Conservation (phyloP, 2,888 invertebrate genomes). For the Anorthoa munda region DNA sequence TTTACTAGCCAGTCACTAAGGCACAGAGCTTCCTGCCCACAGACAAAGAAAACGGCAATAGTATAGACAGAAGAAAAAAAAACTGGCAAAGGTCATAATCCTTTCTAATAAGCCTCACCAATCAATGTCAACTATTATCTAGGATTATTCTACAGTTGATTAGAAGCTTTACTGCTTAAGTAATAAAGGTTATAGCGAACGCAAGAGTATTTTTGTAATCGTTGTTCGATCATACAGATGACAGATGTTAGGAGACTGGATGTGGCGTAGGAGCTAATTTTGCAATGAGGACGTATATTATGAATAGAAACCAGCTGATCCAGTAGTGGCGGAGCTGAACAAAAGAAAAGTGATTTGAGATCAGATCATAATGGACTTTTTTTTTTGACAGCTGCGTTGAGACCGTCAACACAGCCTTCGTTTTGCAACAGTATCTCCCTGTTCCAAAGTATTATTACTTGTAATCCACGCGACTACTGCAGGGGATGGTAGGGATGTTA, state of each 20-base stretch:
- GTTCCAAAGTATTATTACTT: too few species aligned
- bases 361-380: too few species aligned
- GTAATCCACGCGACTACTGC: too few species aligned
- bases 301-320: too few species aligned
- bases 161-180: conserved; percentile 2
- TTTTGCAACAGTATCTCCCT: too few species aligned
- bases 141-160: conserved; percentile 14
- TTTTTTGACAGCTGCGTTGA: too few species aligned
- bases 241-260: conserved; percentile 9
- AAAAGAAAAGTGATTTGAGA: too few species aligned
- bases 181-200: conserved; percentile 6
- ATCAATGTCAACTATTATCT: conserved; percentile 57
- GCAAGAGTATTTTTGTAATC: not conserved
- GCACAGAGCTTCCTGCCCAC: conserved; percentile 6
- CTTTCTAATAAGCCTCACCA: conserved; percentile 57
- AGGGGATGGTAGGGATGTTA: too few species aligned
- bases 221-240: conserved; percentile 2
- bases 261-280: conserved; percentile 2
- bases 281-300: not conserved
- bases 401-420: too few species aligned
- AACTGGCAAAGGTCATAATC: conserved; percentile 58
- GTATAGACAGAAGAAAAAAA: conserved; percentile 27
- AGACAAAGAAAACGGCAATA: conserved; percentile 44
- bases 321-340: too few species aligned
- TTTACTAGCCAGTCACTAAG: not conserved